Evolutionary conservation across 2,888 invertebrate species (phyloP), one percentile per base, ranked within the genome.

Genomic region (Acleris sparsana): DNA sequence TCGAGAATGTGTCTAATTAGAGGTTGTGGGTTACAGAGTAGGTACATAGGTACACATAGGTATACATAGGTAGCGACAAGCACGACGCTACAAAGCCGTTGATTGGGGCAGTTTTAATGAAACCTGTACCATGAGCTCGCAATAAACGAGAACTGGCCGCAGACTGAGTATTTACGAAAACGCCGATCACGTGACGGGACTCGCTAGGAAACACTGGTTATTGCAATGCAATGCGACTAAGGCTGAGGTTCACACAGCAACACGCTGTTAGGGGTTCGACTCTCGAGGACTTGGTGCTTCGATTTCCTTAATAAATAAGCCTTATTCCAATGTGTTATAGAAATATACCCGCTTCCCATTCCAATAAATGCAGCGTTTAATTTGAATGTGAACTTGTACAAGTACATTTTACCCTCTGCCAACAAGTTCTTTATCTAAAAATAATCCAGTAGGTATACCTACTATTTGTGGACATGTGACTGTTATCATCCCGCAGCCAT

Each of bases 361-460:
- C 5, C 17, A 46, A n/a, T 46, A 17, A 16, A 44, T 44, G 5
- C n/a, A 1, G 3, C 16, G 16, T 44, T 13, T 11, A 5, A 6
- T 44, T n/a, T 16, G 5, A n/a, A 46, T 17, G 46, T n/a, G 16
- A 46, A 46, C 46, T n/a, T n/a, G 18, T 18, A 16, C 48, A 44
- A 44, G 49, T 60, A 39, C 39, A 13, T 39, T 39, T 51, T 65
- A 51, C 5, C 56, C 53, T 44, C 59, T 51, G 29, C 55, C 29
- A 33, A 55, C 53, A 49, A 39, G 39, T 51, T 44, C 29, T 56
- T 61, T 65, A 65, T 61, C 65, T 51, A n/a, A 29, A 33, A 29
- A 46, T 46, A 25, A 59, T 39, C 46, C 17, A 20, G 39, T n/a
- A 18, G 43, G 43, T 43, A 25, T 46, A 22, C 44, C 33, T 7